These are phyloP conservation scores for Drosophila demipolita DNA, from an alignment of 2,888 invertebrate genomes.

Conservation along the genomic window DNA sequence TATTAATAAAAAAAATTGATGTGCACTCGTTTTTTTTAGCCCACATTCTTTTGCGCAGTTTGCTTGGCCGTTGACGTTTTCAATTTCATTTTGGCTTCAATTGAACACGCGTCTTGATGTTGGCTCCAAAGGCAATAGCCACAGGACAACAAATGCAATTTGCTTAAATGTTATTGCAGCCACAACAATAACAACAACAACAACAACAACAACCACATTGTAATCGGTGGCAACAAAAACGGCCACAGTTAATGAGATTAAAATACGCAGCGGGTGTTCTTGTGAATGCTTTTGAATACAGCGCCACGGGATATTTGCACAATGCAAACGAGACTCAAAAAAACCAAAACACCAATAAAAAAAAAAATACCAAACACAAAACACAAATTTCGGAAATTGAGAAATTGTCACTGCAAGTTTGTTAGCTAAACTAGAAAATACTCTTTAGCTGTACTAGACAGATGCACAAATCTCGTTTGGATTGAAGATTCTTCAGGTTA, in stretches of 20 bases:
- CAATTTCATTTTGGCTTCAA: slow-evolving; percentile 13
- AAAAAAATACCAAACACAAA: not conserved
- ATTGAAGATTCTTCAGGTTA: not conserved
- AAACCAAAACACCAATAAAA: too few species aligned
- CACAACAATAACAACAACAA: slow-evolving; percentile 49
- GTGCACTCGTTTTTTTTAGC: not conserved
- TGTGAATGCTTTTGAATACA: slow-evolving; percentile 37
- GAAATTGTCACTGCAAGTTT: slow-evolving; percentile 12
- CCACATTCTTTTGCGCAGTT: slow-evolving; percentile 9
- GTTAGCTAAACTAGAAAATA: slow-evolving; percentile 1
- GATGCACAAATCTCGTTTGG: not conserved
- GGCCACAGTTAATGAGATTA: slow-evolving; percentile 79
- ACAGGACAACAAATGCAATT: slow-evolving; percentile 63
- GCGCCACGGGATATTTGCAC: slow-evolving; percentile 57
- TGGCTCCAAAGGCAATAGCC: slow-evolving; percentile 32
- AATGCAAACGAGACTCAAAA: slow-evolving; percentile 35
- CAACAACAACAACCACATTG: slow-evolving; percentile 46
- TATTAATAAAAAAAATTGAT: not conserved
- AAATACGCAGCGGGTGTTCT: slow-evolving; percentile 73
- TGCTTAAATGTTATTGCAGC: slow-evolving; percentile 51
- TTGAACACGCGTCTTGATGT: slow-evolving; percentile 28
- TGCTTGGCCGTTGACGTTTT: slow-evolving; percentile 5
- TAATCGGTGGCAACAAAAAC: slow-evolving; percentile 43
- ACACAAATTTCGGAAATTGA: not conserved
- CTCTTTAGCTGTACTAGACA: not conserved